Percentiles rank a stretch among this genome's conserved stretches.
Conservation (phyloP, 1,140 invertebrate species). For the Heliconius hewitsoni region DNA sequence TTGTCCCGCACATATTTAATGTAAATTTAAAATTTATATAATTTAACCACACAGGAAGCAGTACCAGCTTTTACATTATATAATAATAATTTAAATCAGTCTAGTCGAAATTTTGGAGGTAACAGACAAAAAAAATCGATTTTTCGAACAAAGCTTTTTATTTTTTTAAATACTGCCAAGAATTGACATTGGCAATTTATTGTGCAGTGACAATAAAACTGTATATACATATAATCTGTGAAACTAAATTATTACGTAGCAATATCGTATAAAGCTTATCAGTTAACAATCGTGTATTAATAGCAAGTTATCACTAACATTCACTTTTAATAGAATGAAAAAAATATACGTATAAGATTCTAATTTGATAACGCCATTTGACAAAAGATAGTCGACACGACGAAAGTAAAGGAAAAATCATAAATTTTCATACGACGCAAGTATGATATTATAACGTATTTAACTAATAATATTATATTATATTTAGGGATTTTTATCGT, state of each 20-base stretch:
- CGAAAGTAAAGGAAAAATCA: background rate
- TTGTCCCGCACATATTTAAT: too few relatives aligned
- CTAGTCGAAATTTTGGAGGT: too few relatives aligned
- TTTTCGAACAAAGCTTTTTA: too few relatives aligned
- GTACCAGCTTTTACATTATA: too few relatives aligned
- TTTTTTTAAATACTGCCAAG: too few relatives aligned
- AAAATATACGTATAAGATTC: background rate
- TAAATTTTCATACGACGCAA: background rate
- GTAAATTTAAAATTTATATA: too few relatives aligned
- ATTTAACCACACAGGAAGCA: too few relatives aligned
- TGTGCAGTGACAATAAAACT: too few relatives aligned
- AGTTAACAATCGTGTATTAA: background rate
- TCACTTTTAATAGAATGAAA: slow-evolving; percentile 1
- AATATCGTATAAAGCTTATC: background rate
- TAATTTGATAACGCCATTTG: slow-evolving; percentile 5
- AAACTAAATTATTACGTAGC: background rate
- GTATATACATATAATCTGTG: too few relatives aligned
- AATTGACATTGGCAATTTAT: too few relatives aligned
- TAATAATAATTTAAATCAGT: too few relatives aligned
- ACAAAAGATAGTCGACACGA: background rate
- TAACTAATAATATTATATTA: background rate
- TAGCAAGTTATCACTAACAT: slow-evolving; percentile 1
- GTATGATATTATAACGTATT: background rate
- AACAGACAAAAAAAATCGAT: too few relatives aligned
- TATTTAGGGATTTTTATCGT: background rate